phyloP scores from a whole-genome alignment of 2,113 vertebrate species.

The Ctenomys sociabilis region DNA sequence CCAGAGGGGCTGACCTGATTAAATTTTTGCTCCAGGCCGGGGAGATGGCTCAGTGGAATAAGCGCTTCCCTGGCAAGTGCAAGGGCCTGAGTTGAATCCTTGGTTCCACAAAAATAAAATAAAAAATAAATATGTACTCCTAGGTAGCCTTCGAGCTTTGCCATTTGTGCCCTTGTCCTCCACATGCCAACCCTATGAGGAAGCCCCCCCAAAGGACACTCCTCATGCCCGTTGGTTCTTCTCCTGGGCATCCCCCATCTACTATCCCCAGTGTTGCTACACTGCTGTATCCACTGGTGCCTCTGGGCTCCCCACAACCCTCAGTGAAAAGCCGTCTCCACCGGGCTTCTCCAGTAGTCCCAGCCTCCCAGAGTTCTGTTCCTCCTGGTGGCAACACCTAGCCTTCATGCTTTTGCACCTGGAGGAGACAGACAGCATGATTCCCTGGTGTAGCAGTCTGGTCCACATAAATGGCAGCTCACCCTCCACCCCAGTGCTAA shows the following conservation, averaged over 20 bases:
- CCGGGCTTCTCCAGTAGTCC: neutral
- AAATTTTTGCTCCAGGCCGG: neutral
- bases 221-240: neutral
- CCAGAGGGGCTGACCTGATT: neutral
- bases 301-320: neutral
- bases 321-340: neutral
- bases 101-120: too few species aligned
- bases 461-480: neutral
- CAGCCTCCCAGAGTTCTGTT: neutral
- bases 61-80: too few species aligned
- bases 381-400: neutral
- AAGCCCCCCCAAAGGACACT: neutral
- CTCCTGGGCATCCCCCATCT: neutral
- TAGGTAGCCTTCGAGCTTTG: neutral
- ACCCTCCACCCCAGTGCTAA: fast-evolving
- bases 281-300: neutral
- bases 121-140: too few species aligned
- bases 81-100: too few species aligned
- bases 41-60: too few species aligned
- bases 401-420: neutral
- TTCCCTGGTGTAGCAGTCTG: neutral
- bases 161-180: neutral
- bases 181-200: neutral
- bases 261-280: neutral
- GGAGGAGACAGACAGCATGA: neutral